phyloP scores from a whole-genome alignment of 2,888 invertebrate species.

The Alitta virens region DNA sequence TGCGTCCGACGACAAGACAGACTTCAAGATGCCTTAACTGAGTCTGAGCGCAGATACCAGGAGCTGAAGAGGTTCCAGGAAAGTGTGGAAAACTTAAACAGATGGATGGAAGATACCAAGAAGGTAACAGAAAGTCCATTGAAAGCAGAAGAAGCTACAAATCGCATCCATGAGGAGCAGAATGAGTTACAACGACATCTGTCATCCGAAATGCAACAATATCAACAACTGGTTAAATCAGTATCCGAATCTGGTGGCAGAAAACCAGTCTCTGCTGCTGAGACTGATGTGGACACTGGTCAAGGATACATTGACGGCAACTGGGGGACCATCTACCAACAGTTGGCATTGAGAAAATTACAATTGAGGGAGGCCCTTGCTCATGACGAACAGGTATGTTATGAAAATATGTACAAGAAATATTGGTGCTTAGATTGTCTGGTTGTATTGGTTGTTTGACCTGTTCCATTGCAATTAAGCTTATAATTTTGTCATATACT shows the following conservation, averaged over 20 bases:
- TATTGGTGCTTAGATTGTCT: too few species aligned
- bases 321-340: slow-evolving; percentile 39
- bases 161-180: not conserved
- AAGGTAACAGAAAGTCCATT: slow-evolving; percentile 30
- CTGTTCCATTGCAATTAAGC: too few species aligned
- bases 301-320: slow-evolving; percentile 27
- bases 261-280: not conserved
- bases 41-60: slow-evolving; percentile 39
- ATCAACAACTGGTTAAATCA: slow-evolving; percentile 10
- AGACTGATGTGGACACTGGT: slow-evolving; percentile 29
- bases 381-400: not conserved
- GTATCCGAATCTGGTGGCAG: not conserved
- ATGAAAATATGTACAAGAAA: too few species aligned
- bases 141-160: slow-evolving; percentile 17
- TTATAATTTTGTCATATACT: too few species aligned
- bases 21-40: slow-evolving; percentile 35
- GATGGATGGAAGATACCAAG: slow-evolving; percentile 46
- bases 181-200: not conserved
- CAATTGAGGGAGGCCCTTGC: slow-evolving; percentile 34
- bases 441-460: too few species aligned
- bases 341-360: slow-evolving; percentile 37
- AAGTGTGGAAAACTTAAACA: slow-evolving; percentile 40
- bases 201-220: not conserved
- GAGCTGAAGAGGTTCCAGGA: slow-evolving; percentile 43
- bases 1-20: slow-evolving; percentile 38